Evolutionary conservation across 2,113 vertebrate genomes (phyloP).

Genomic region (Patagioenas fasciata): DNA sequence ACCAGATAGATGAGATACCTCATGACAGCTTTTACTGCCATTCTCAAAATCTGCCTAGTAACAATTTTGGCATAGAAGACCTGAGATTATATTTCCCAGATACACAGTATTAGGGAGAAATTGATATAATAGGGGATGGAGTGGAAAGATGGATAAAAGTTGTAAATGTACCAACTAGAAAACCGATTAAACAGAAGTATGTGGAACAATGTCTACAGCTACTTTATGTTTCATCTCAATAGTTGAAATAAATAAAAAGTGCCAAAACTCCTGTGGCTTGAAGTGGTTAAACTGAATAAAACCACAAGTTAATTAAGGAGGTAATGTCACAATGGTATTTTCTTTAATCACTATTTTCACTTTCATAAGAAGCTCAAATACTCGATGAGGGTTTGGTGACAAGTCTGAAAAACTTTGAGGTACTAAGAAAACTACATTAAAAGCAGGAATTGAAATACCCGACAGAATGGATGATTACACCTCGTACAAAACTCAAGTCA

Average conservation of each 20-base stretch:
- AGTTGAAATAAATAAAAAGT: not conserved
- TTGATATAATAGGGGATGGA: not conserved
- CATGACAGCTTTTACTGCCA: not conserved
- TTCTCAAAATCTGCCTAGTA: not conserved
- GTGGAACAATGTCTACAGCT: not conserved
- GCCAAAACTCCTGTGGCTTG: not conserved
- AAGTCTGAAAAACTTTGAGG: not conserved
- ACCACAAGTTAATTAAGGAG: not conserved
- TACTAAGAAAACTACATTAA: not conserved
- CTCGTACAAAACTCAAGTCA: not conserved
- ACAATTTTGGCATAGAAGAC: not conserved
- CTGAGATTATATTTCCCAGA: not conserved
- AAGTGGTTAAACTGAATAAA: not conserved
- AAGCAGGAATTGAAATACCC: not conserved
- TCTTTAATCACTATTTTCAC: rapidly evolving
- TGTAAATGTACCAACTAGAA: not conserved
- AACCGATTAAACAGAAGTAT: not conserved
- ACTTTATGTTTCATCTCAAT: not conserved
- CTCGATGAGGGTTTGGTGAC: not conserved
- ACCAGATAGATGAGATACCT: not conserved
- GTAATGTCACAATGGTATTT: not conserved
- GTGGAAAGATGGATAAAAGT: not conserved
- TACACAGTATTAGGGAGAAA: not conserved
- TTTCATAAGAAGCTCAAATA: not conserved
- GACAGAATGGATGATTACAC: not conserved